phyloP scores from a whole-genome alignment of 2,888 invertebrate genomes.

The Coelopa pilipes region DNA sequence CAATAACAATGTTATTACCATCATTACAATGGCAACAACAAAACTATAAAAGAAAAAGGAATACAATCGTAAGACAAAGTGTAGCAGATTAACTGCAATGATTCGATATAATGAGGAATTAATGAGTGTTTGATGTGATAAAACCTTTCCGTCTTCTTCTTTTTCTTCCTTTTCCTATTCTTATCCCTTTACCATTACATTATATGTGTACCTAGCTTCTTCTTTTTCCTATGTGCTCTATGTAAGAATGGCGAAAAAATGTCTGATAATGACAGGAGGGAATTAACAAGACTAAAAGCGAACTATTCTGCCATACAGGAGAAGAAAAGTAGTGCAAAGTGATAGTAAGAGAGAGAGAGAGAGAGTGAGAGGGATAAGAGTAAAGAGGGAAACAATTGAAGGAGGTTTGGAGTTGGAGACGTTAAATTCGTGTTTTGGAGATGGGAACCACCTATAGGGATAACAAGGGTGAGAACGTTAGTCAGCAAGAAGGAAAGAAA shows the following conservation, averaged over 20 bases:
- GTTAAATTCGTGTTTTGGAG: no score
- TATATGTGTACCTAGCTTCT: not conserved
- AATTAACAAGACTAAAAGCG: slow-evolving; percentile 39
- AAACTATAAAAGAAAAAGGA: not conserved
- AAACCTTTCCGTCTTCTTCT: not conserved
- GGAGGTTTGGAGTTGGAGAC: not conserved
- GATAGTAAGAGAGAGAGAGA: not conserved
- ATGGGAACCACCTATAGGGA: not conserved
- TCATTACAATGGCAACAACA: not conserved
- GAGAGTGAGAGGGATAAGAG: not conserved
- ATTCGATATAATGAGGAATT: slow-evolving; percentile 31
- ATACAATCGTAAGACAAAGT: slow-evolving; percentile 9
- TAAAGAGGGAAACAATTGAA: not conserved
- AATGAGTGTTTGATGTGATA: slow-evolving; percentile 26
- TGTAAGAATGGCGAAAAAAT: slow-evolving; percentile 27
- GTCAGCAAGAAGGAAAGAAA: not conserved
- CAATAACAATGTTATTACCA: not conserved
- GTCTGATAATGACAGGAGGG: slow-evolving; percentile 45
- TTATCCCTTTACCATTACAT: not conserved
- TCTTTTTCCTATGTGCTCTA: not conserved
- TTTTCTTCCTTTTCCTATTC: not conserved
- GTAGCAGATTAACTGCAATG: slow-evolving; percentile 30
- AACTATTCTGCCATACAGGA: slow-evolving; percentile 2
- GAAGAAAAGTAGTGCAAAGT: not conserved
- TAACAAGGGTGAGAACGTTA: not conserved